A percentile compares a stretch with the other conserved stretches of the same genome.
Evolutionary conservation across 2,113 vertebrate genomes (phyloP).

Genomic region (Callorhinus ursinus): DNA sequence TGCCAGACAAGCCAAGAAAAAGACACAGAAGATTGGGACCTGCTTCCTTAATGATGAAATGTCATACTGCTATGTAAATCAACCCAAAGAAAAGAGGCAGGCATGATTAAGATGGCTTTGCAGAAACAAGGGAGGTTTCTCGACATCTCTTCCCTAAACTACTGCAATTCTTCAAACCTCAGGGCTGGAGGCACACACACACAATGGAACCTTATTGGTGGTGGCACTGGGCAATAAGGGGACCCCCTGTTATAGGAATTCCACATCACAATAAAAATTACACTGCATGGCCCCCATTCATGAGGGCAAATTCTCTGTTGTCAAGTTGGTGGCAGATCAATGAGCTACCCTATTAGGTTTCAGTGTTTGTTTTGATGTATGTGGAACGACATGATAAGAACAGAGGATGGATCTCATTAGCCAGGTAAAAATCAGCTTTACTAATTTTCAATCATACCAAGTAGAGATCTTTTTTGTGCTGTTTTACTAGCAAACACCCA

Average conservation of each 20-base stretch:
- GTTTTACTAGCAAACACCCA: background rate
- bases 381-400: background rate
- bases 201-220: background rate
- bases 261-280: background rate
- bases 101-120: constrained; percentile 77
- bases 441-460: background rate
- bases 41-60: constrained; percentile 82
- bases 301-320: background rate
- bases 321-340: constrained; percentile 1
- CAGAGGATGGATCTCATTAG: background rate
- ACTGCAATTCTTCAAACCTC: constrained; percentile 53
- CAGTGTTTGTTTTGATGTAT: background rate
- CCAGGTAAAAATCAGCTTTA: background rate
- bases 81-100: constrained; percentile 71
- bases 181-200: background rate
- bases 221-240: background rate
- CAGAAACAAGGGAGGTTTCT: constrained; percentile 71
- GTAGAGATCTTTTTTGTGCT: background rate
- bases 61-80: constrained; percentile 81
- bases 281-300: background rate
- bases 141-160: constrained; percentile 50
- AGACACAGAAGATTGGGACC: constrained; percentile 82
- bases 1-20: constrained; percentile 82
- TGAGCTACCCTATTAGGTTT: background rate
- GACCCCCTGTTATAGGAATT: background rate